Percentiles rank a stretch among this genome's conserved stretches.
phyloP scores from a whole-genome alignment of 2,113 vertebrate species.

The Siphamia tubifer region DNA sequence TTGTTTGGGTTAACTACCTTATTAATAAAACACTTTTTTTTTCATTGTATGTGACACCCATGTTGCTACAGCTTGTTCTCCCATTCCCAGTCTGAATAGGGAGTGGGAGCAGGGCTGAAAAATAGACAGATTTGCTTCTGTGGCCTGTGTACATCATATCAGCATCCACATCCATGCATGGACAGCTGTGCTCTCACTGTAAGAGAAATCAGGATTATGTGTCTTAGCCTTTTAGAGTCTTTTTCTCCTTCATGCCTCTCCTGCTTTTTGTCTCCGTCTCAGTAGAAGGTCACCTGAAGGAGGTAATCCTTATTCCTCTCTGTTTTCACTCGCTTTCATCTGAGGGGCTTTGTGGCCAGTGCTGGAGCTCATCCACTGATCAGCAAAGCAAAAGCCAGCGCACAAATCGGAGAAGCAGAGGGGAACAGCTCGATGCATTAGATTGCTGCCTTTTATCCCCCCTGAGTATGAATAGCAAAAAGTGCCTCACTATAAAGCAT shows the following conservation, averaged over 20 bases:
- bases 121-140: conserved; percentile 32
- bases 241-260: conserved; percentile 36
- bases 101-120: too few species aligned
- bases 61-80: not conserved
- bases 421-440: conserved; percentile 47
- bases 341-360: conserved; percentile 59
- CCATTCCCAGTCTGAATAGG: too few species aligned
- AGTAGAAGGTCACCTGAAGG: conserved; percentile 77
- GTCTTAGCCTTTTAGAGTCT: conserved; percentile 61
- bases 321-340: conserved; percentile 65
- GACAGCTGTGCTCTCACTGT: conserved; percentile 42
- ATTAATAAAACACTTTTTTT: conserved; percentile 5
- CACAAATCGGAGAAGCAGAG: conserved; percentile 38
- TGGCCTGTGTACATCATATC: conserved; percentile 38
- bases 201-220: conserved; percentile 67
- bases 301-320: conserved; percentile 72
- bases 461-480: conserved; percentile 64
- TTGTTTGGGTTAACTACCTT: conserved; percentile 8
- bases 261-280: conserved; percentile 19
- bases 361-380: conserved; percentile 54
- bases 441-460: conserved; percentile 68
- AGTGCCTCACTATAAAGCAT: conserved; percentile 45
- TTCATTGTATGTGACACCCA: not conserved
- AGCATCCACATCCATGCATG: conserved; percentile 41
- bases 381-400: conserved; percentile 44